Conservation (phyloP, 2,888 invertebrate species). For the Phyllotreta striolata region DNA sequence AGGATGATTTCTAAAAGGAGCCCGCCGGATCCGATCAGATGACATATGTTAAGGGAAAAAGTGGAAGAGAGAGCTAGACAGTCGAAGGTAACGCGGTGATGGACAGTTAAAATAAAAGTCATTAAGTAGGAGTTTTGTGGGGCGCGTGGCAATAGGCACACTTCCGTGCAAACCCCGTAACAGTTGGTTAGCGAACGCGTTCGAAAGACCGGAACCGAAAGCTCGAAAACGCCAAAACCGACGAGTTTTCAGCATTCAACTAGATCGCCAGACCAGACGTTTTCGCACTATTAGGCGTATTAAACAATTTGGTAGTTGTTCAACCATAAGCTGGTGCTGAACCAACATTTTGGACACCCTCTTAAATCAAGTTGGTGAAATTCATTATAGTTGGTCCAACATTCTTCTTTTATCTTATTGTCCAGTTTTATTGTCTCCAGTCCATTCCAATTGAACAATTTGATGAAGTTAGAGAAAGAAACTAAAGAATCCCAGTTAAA, state of each 20-base stretch:
- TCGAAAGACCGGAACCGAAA: slow-evolving; percentile 55
- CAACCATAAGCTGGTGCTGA: no score
- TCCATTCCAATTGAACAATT: no score
- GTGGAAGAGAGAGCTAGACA: slow-evolving; percentile 23
- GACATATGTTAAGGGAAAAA: slow-evolving; percentile 27
- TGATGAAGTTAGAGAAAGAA: no score
- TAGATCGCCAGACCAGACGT: no score
- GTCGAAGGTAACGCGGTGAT: slow-evolving; percentile 21
- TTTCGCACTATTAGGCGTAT: no score
- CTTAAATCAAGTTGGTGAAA: no score
- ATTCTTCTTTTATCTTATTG: no score
- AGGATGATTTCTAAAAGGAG: not conserved
- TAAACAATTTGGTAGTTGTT: no score
- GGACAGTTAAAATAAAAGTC: slow-evolving; percentile 26
- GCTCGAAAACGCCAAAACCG: slow-evolving; percentile 45
- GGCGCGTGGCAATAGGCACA: slow-evolving; percentile 56
- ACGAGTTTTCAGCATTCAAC: slow-evolving; percentile 29
- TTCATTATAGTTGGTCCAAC: no score
- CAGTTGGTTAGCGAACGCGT: slow-evolving; percentile 56
- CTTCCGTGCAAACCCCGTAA: slow-evolving; percentile 58
- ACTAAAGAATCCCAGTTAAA: no score
- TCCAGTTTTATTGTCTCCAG: no score
- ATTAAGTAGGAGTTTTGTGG: slow-evolving; percentile 39
- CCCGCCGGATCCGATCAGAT: slow-evolving; percentile 2
- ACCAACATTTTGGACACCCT: no score